Evolutionary conservation across 2,113 vertebrate species (phyloP).

Genomic region (Zapornia atra): DNA sequence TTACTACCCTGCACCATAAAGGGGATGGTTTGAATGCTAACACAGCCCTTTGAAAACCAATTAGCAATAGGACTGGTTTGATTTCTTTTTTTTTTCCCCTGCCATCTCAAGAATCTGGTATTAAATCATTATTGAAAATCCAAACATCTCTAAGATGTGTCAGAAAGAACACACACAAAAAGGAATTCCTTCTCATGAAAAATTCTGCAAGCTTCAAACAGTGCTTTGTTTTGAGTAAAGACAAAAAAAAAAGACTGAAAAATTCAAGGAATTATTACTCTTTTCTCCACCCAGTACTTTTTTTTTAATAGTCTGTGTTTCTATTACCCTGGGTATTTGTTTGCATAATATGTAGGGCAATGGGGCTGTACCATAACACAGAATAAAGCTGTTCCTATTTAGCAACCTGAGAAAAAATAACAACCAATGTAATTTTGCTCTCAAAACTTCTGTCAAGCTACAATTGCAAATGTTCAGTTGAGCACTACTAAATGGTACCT

Average conservation of each 20-base stretch:
- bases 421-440: not conserved
- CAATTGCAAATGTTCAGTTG: accelerated
- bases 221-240: not conserved
- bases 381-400: not conserved
- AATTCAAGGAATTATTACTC: not conserved
- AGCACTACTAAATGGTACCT: not conserved
- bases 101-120: not conserved
- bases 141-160: not conserved
- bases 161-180: not conserved
- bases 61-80: not conserved
- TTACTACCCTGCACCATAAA: not conserved
- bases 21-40: not conserved
- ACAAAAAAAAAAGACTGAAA: not conserved
- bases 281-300: not conserved
- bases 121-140: not conserved
- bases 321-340: not conserved
- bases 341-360: constrained; percentile 35
- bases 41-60: not conserved
- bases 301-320: too few relatives aligned
- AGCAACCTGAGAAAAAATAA: not conserved
- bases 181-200: not conserved
- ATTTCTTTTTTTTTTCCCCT: not conserved
- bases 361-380: not conserved
- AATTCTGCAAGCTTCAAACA: not conserved
- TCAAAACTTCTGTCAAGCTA: not conserved